phyloP scores from a whole-genome alignment of 2,888 invertebrate genomes.

The Lasioglossum figueresi region DNA sequence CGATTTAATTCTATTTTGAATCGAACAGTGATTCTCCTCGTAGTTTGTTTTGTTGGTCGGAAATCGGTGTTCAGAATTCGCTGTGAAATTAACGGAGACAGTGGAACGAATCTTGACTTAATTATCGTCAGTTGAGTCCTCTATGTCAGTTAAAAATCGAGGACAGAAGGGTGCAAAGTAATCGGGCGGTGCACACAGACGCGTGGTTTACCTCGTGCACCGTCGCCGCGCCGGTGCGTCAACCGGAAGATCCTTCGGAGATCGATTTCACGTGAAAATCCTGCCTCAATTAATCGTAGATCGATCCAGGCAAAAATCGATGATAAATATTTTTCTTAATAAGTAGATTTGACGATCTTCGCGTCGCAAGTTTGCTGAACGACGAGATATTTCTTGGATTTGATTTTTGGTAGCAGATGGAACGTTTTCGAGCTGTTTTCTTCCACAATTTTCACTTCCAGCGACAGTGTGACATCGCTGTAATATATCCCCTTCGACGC shows the following conservation, averaged over 20 bases:
- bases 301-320: not conserved
- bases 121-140: slow-evolving; percentile 46
- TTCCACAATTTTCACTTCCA: slow-evolving; percentile 23
- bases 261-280: not conserved
- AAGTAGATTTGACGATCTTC: not conserved
- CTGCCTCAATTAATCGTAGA: not conserved
- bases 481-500: slow-evolving; percentile 34
- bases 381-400: not conserved
- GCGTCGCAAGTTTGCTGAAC: not conserved
- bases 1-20: not conserved
- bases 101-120: slow-evolving; percentile 51
- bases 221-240: not conserved
- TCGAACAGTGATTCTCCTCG: not conserved
- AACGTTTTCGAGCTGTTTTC: not conserved
- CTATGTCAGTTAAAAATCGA: slow-evolving; percentile 59
- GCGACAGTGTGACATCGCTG: not conserved
- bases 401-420: not conserved
- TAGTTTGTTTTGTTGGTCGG: not conserved
- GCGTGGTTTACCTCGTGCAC: slow-evolving; percentile 40
- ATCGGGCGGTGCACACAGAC: slow-evolving; percentile 31
- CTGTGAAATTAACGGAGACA: slow-evolving; percentile 28
- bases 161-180: slow-evolving; percentile 57
- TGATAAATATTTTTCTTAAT: not conserved
- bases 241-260: slow-evolving; percentile 27
- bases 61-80: not conserved